Percentiles rank a stretch among this genome's conserved stretches.
phyloP scores from a whole-genome alignment of 2,888 invertebrate species.

The Cosmopolites sordidus region DNA sequence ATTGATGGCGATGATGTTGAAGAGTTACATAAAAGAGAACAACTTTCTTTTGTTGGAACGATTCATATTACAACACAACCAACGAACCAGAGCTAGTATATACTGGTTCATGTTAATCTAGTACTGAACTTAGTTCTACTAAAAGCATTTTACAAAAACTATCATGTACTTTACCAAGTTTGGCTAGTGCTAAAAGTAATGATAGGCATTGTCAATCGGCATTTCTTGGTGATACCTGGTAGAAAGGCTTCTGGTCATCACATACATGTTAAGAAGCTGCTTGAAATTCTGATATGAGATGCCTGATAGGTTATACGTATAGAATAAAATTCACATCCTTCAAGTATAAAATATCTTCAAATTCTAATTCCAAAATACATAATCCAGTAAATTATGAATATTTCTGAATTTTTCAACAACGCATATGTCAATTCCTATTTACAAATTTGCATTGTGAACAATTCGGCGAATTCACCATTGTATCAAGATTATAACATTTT shows the following conservation, averaged over 20 bases:
- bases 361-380: too few relatives aligned
- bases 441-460: too few relatives aligned
- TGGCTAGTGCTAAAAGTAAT: conserved; percentile 66
- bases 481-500: too few relatives aligned
- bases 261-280: conserved; percentile 38
- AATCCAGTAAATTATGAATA: too few relatives aligned
- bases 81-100: conserved; percentile 69
- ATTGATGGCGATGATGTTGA: conserved; percentile 59
- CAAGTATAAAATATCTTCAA: too few relatives aligned
- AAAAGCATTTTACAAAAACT: conserved; percentile 47
- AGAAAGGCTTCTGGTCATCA: conserved; percentile 31
- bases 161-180: conserved; percentile 65
- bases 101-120: conserved; percentile 54
- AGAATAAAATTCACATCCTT: too few relatives aligned
- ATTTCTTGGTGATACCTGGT: conserved; percentile 55
- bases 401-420: too few relatives aligned
- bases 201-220: conserved; percentile 75
- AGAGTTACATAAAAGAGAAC: conserved; percentile 1
- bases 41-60: conserved; percentile 49
- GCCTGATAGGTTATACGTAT: too few relatives aligned
- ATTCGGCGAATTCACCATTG: too few relatives aligned
- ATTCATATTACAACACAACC: conserved; percentile 76
- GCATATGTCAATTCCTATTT: too few relatives aligned
- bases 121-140: conserved; percentile 38
- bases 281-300: not conserved